Percentiles rank a stretch among this genome's conserved stretches.
Evolutionary conservation across 1,140 invertebrate genomes (phyloP).

Genomic region (Dysdera silvatica): DNA sequence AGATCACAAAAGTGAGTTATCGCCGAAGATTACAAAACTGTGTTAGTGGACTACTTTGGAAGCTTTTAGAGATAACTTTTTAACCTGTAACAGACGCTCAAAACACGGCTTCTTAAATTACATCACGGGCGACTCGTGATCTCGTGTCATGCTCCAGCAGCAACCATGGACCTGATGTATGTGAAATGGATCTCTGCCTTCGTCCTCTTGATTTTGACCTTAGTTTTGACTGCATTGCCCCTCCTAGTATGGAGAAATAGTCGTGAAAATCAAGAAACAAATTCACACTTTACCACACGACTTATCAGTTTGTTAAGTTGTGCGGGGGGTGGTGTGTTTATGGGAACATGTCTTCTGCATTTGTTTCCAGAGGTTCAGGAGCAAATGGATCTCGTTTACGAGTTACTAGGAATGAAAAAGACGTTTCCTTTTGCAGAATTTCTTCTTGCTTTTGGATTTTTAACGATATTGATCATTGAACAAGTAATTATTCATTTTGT

Average conservation of each 20-base stretch:
- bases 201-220: conserved; percentile 41
- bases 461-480: conserved; percentile 53
- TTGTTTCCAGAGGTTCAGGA: conserved; percentile 74
- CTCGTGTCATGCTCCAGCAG: not conserved
- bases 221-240: conserved; percentile 41
- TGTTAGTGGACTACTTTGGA: no score
- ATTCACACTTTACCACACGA: not conserved
- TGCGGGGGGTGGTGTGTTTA: conserved; percentile 73
- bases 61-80: no score
- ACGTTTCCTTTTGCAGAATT: conserved; percentile 53
- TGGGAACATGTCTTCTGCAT: conserved; percentile 71
- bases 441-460: conserved; percentile 51
- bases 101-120: no score
- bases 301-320: conserved; percentile 47
- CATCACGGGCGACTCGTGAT: no score
- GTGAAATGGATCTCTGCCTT: conserved; percentile 42
- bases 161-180: conserved; percentile 33
- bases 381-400: conserved; percentile 22
- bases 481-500: conserved; percentile 37
- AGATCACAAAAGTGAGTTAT: no score
- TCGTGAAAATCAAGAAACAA: not conserved
- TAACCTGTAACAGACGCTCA: no score
- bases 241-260: conserved; percentile 37
- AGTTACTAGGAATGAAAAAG: conserved; percentile 35
- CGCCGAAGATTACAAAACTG: no score